A percentile compares a stretch with the other conserved stretches of the same genome.
Evolutionary conservation across 1,140 invertebrate genomes (phyloP).

Genomic region (Drosophila virilis): DNA sequence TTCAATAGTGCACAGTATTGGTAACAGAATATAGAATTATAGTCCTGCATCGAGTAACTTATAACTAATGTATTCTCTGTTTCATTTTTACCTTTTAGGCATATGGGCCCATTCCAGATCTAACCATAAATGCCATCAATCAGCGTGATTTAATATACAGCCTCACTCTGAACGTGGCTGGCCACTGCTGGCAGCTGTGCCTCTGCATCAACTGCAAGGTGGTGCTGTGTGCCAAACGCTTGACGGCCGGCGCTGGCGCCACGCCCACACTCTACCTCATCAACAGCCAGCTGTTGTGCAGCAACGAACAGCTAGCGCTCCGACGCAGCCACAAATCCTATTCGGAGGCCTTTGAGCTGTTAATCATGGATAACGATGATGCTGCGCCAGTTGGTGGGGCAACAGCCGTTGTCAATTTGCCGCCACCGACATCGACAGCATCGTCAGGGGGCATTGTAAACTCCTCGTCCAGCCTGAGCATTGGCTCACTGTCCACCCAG

Average conservation of each 20-base stretch:
- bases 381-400: background rate
- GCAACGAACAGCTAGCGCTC: constrained; percentile 58
- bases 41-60: too few relatives aligned
- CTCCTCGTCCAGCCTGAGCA: constrained; percentile 48
- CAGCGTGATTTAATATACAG: constrained; percentile 59
- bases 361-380: constrained; percentile 64
- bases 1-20: background rate
- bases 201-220: constrained; percentile 74
- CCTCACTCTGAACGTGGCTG: constrained; percentile 50
- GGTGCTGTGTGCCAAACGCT: constrained; percentile 67
- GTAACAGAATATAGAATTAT: too few relatives aligned
- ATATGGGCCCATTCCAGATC: constrained; percentile 72
- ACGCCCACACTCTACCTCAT: constrained; percentile 59
- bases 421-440: background rate
- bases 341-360: constrained; percentile 69
- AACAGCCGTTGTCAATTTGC: background rate
- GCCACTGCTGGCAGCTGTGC: constrained; percentile 57
- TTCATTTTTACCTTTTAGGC: constrained; percentile 41
- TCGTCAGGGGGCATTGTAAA: constrained; percentile 18
- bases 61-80: background rate
- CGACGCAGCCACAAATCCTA: constrained; percentile 60
- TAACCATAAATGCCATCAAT: constrained; percentile 56
- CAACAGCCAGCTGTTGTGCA: constrained; percentile 67
- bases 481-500: constrained; percentile 47
- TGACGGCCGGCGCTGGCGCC: constrained; percentile 33